phyloP scores from a whole-genome alignment of 1,140 invertebrate genomes.

The Heliothis subflexa region DNA sequence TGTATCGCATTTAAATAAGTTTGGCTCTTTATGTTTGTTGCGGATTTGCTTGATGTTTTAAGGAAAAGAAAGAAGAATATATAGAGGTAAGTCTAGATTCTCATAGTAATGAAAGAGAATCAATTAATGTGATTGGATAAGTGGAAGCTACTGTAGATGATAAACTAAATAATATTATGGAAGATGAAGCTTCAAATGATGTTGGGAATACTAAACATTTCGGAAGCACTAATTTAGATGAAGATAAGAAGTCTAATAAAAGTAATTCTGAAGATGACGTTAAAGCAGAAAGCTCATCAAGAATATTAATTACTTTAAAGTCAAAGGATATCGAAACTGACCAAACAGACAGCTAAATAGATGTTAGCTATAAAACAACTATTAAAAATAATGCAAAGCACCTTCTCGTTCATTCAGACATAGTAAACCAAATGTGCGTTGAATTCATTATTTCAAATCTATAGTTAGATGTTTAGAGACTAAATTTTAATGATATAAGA shows the following conservation, averaged over 20 bases:
- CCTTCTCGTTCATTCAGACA: conserved; percentile 17
- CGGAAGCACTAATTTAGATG: background rate
- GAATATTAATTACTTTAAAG: no score
- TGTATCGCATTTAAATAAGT: conserved; percentile 35
- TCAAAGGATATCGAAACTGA: background rate
- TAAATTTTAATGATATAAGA: conserved; percentile 24
- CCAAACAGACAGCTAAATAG: background rate
- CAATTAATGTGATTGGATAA: background rate
- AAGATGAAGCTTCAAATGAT: background rate
- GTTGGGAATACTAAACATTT: background rate
- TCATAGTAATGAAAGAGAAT: background rate
- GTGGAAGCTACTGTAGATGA: background rate
- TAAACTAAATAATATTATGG: no score
- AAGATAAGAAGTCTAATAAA: background rate
- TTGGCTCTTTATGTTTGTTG: background rate
- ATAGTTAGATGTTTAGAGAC: background rate
- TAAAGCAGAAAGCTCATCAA: no score
- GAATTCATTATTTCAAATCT: conserved; percentile 12
- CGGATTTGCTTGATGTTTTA: background rate
- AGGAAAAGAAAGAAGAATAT: background rate
- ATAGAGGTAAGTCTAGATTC: background rate
- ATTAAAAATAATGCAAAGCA: conserved; percentile 30
- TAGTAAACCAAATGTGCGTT: background rate
- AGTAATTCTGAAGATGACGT: no score
- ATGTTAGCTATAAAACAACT: conserved; percentile 8